A percentile compares a stretch with the other conserved stretches of the same genome.
phyloP scores from a whole-genome alignment of 1,140 invertebrate genomes.

The Gerris buenoi region DNA sequence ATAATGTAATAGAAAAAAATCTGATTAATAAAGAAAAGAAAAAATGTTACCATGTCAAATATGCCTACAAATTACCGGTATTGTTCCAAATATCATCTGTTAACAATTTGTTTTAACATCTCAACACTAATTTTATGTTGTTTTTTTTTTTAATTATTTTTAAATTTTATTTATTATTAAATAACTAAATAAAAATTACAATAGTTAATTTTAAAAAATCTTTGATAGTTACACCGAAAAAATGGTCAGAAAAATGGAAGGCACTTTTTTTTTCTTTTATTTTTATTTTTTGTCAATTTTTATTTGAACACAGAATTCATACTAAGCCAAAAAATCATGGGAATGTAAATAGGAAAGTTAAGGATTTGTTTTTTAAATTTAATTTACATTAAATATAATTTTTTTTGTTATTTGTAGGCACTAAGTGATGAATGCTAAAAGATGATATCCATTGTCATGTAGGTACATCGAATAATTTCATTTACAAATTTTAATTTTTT shows the following conservation, averaged over 20 bases:
- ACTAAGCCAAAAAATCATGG: neutral
- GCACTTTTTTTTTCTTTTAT: constrained; percentile 20
- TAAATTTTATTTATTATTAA: constrained; percentile 13
- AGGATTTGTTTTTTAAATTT: neutral
- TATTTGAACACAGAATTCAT: constrained; percentile 15
- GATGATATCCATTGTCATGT: neutral
- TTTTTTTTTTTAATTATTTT: too few species aligned
- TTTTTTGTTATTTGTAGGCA: constrained; percentile 14
- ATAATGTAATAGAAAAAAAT: too few species aligned
- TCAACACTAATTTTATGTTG: too few species aligned
- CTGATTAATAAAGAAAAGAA: too few species aligned
- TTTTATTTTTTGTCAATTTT: constrained; percentile 1
- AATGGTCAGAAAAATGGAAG: constrained; percentile 21
- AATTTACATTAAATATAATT: neutral
- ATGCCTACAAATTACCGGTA: too few species aligned
- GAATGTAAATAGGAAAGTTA: constrained; percentile 6
- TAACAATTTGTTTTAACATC: too few species aligned
- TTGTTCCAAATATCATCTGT: too few species aligned
- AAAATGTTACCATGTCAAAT: too few species aligned
- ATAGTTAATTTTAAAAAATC: neutral
- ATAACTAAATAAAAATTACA: neutral
- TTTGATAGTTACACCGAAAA: constrained; percentile 8
- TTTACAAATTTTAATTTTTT: too few species aligned
- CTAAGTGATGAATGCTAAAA: constrained; percentile 11
- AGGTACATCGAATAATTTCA: neutral